Evolutionary conservation across 2,888 invertebrate genomes (phyloP), one percentile per base, ranked within the genome.

Genomic region (Drosophila dives): DNA sequence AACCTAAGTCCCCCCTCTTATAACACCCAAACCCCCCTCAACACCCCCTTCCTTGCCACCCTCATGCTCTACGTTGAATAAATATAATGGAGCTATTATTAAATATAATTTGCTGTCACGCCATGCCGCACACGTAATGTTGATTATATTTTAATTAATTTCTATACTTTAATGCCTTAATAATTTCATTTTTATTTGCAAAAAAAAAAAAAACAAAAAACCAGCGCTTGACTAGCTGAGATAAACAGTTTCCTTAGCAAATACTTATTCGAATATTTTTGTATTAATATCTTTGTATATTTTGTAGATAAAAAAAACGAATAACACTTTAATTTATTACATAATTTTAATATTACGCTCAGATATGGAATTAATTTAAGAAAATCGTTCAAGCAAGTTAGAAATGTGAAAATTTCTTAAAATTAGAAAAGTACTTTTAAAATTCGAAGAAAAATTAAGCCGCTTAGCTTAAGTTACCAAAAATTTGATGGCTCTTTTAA

Each of bases 141-240:
- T 89, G 90, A 91, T 91, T 90, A 86, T 85, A 88, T 87, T 89
- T 85, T 83, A 90, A 91, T 90, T 91, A 90, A 91, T 89, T 90
- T 91, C 68, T 73, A 68, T 66, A 80, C 88, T 89, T 91, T 91
- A 91, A 91, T 90, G 90, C 81, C 83, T 90, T 91, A 90, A 91
- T 90, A 89, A 91, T 90, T 90, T 68, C 62, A 74, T 70, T 75
- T 75, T 70, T 67, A 50, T 54, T 45, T 45, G 45, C 45, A 45
- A 20, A 45, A 45, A 40, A 55, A 42, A 45, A 23, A 32, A n/a
- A 32, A n/a, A n/a, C n/a, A 17, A 12, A 15, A 11, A 6, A 7
- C 33, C 20, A 48, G 8, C 59, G 12, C 20, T 2, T 4, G 2
- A 36, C 26, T 36, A 26, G 23, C 26, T 54, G 7, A 45, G 20